Evolutionary conservation across 2,888 invertebrate species (phyloP).

Genomic region (Leptinotarsa haldemani): DNA sequence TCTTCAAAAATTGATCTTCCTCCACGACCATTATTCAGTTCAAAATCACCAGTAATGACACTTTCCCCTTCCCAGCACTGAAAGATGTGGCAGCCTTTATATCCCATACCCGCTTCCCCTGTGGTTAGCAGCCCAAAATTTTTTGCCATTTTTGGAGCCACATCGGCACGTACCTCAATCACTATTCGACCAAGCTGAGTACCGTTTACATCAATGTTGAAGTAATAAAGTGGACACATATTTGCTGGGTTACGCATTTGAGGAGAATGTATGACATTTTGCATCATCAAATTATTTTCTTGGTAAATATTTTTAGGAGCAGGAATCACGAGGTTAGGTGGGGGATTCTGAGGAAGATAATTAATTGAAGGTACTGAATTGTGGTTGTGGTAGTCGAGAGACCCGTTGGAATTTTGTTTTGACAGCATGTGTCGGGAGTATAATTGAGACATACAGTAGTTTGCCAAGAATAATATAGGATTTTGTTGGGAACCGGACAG

Average conservation of each 20-base stretch:
- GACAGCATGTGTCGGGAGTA: slow-evolving; percentile 75
- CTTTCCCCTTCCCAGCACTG: slow-evolving; percentile 87
- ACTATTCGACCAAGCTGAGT: slow-evolving; percentile 78
- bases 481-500: slow-evolving; percentile 69
- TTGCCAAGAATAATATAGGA: slow-evolving; percentile 78
- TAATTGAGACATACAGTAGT: slow-evolving; percentile 81
- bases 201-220: slow-evolving; percentile 81
- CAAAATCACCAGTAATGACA: slow-evolving; percentile 85
- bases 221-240: slow-evolving; percentile 79
- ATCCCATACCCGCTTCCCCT: slow-evolving; percentile 80
- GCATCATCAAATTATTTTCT: slow-evolving; percentile 62
- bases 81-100: slow-evolving; percentile 83
- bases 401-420: slow-evolving; percentile 69
- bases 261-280: slow-evolving; percentile 67
- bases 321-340: slow-evolving; percentile 57
- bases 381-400: slow-evolving; percentile 64
- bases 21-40: slow-evolving; percentile 83
- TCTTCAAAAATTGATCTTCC: slow-evolving; percentile 83
- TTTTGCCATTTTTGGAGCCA: slow-evolving; percentile 84
- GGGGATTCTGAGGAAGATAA: slow-evolving; percentile 58
- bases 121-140: slow-evolving; percentile 80
- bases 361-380: slow-evolving; percentile 61
- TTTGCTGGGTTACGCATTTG: slow-evolving; percentile 71
- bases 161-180: slow-evolving; percentile 81
- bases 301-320: slow-evolving; percentile 63